phyloP scores from a whole-genome alignment of 2,888 invertebrate species.

The Oasisia sp. region DNA sequence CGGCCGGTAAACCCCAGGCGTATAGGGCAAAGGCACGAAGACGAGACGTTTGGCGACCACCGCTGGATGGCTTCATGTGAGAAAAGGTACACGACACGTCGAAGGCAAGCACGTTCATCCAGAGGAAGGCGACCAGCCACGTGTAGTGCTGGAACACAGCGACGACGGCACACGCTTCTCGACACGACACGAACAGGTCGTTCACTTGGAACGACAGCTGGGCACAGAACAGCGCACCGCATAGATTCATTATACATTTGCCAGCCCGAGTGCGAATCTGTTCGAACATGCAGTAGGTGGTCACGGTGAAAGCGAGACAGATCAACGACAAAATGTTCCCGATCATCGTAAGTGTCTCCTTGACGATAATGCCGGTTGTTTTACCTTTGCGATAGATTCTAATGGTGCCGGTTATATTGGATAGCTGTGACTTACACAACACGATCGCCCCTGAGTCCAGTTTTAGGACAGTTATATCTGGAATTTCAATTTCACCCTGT shows the following conservation, averaged over 20 bases:
- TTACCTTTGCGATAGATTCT: background rate
- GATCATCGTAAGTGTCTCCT: background rate
- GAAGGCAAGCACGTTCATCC: constrained; percentile 6
- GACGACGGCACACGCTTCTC: background rate
- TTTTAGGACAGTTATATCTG: background rate
- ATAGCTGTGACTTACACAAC: background rate
- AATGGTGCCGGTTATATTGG: background rate
- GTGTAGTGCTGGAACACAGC: constrained; percentile 10
- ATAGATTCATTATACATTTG: background rate
- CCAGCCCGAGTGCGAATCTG: background rate
- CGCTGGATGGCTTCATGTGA: background rate
- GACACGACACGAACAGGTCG: background rate
- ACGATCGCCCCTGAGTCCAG: background rate
- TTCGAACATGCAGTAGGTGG: background rate
- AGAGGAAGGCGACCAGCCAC: background rate
- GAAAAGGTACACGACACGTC: background rate
- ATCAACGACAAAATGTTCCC: background rate
- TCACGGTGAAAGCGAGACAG: background rate
- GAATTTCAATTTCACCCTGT: background rate
- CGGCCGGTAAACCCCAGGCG: background rate
- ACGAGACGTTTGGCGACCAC: background rate
- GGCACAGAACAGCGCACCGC: background rate
- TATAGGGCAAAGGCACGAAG: background rate
- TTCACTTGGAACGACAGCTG: background rate
- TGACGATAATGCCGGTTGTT: background rate